phyloP scores from a whole-genome alignment of 2,797 vertebrate genomes.

The Danio tinwini region DNA sequence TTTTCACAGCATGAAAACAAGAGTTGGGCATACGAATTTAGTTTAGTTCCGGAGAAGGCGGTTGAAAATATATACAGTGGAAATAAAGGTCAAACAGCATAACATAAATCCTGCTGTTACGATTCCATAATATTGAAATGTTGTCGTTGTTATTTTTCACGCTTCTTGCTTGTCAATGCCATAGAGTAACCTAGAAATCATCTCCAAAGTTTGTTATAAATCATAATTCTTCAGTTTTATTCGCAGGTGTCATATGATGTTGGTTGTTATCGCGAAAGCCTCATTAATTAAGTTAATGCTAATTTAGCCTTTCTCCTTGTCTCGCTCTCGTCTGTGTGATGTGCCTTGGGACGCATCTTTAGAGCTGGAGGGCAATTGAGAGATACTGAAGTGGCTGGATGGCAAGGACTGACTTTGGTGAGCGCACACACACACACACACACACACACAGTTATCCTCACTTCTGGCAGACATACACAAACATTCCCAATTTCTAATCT shows the following conservation, averaged over 20 bases:
- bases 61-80: slow-evolving; percentile 27
- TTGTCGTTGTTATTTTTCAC: not conserved
- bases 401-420: slow-evolving; percentile 44
- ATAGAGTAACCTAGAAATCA: not conserved
- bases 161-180: not conserved
- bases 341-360: slow-evolving; percentile 45
- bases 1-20: slow-evolving; percentile 39
- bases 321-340: slow-evolving; percentile 26
- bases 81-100: slow-evolving; percentile 15
- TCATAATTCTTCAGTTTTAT: slow-evolving; percentile 3
- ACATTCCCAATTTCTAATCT: slow-evolving; percentile 56
- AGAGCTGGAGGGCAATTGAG: slow-evolving; percentile 52
- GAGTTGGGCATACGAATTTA: not conserved
- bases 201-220: slow-evolving; percentile 9
- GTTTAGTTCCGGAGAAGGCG: not conserved
- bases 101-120: not conserved
- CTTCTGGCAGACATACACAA: slow-evolving; percentile 52
- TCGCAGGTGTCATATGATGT: slow-evolving; percentile 40
- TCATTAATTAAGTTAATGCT: slow-evolving; percentile 54
- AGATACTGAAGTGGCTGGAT: slow-evolving; percentile 52
- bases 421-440: not conserved
- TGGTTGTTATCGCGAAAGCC: slow-evolving; percentile 41
- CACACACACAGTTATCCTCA: slow-evolving; percentile 30
- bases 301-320: slow-evolving; percentile 50
- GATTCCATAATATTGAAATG: too few species aligned